Evolutionary conservation across 2,888 invertebrate species (phyloP), one percentile per base, ranked within the genome.

Genomic region (Ennomos erosarius): DNA sequence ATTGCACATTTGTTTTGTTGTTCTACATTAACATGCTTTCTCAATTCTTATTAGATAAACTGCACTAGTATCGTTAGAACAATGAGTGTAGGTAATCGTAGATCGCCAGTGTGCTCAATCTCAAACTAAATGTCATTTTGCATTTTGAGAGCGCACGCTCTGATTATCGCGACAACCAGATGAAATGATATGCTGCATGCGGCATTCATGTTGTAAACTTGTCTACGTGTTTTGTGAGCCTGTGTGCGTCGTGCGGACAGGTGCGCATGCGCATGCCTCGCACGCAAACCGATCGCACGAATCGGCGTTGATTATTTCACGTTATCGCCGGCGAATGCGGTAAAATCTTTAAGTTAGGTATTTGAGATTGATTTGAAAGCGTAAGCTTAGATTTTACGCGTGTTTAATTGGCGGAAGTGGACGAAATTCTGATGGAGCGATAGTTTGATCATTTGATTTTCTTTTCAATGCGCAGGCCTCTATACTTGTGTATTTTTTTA

Each of bases 111-210:
- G 64, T 51, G 60, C 68, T 56, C 60, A 62, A 65, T 68, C 56
- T 64, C 55, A 55, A 58, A 64, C 62, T 56, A 55, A 64, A 67
- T 69, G 68, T 59, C 63, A 55, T 69, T 66, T 65, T 55, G 64
- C 63, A 55, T 69, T 66, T 64, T 55, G 64, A 66, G 69, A 69
- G 62, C 45, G 49, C 39, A 67, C 55, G 69, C 64, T 69, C 69
- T 69, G 69, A 59, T 69, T 65, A 51, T n/a, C 11, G 13, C 43
- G 4, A 47, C 34, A 39, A 26, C 33, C 16, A 13, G 34, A 40
- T 40, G 38, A 13, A 12, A 10, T 39, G 38, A 39, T 26, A 42
- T 42, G 42, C 42, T 42, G 10, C 42, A 26, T 48, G 26, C 11
- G 16, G 26, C 26, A 26, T 33, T 12, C 16, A 43, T 33, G 10